Evolutionary conservation across 2,888 invertebrate species (phyloP).

Genomic region (Trichopoda pennipes): DNA sequence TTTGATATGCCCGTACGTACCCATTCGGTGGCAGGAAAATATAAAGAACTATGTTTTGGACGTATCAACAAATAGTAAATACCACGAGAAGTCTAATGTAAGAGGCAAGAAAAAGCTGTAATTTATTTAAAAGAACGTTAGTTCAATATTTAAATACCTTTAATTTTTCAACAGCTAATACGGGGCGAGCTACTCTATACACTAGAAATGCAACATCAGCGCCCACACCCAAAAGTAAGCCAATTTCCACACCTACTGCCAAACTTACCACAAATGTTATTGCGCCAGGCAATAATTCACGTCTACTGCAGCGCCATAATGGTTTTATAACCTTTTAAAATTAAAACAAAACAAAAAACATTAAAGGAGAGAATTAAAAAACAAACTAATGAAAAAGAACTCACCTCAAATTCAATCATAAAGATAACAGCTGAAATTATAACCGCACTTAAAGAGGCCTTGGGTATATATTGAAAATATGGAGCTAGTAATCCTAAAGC

Average conservation of each 20-base stretch:
- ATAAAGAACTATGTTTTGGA: conserved; percentile 88
- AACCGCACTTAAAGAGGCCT: conserved; percentile 93
- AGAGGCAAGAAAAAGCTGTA: not conserved
- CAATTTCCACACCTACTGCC: conserved; percentile 91
- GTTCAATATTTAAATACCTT: conserved; percentile 82
- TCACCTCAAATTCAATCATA: conserved; percentile 94
- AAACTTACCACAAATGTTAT: conserved; percentile 92
- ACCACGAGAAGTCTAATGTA: conserved; percentile 84
- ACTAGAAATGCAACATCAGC: conserved; percentile 89
- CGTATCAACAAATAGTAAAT: conserved; percentile 88
- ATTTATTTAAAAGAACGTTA: not conserved
- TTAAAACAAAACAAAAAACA: conserved; percentile 6
- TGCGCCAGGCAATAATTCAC: conserved; percentile 90
- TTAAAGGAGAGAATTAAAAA: not conserved
- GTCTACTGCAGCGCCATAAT: conserved; percentile 91
- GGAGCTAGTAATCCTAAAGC: conserved; percentile 93
- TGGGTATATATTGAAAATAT: conserved; percentile 94
- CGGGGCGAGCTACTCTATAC: conserved; percentile 91
- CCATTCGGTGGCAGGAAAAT: conserved; percentile 92
- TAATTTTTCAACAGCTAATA: conserved; percentile 87
- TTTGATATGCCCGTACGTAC: conserved; percentile 89
- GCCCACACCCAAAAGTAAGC: conserved; percentile 90
- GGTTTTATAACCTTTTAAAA: conserved; percentile 86
- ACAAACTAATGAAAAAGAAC: not conserved
- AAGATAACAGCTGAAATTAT: conserved; percentile 97